phyloP scores from a whole-genome alignment of 1,140 invertebrate genomes.

The Hyphantria cunea region DNA sequence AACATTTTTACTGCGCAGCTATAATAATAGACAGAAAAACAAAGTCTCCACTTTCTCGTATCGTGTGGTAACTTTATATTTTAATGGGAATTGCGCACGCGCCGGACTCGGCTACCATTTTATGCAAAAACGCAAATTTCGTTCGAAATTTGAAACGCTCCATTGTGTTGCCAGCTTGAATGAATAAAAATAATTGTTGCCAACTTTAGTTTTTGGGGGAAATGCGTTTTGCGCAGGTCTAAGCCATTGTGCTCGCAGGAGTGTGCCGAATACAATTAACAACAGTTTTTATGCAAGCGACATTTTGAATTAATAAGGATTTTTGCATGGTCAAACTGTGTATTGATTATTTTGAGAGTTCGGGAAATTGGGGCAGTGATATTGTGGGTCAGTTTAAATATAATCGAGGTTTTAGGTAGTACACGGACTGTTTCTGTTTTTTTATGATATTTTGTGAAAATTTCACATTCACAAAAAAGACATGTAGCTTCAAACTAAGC shows the following conservation, averaged over 20 bases:
- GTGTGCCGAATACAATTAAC: constrained; percentile 66
- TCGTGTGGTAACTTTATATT: constrained; percentile 42
- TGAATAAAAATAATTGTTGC: constrained; percentile 76
- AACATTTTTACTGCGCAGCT: too few species aligned
- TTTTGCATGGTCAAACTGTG: constrained; percentile 56
- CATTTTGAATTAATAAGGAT: constrained; percentile 62
- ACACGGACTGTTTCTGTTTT: too few species aligned
- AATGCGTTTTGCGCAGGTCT: constrained; percentile 59
- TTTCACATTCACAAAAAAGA: too few species aligned
- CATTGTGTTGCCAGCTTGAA: constrained; percentile 60
- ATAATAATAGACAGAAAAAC: not conserved
- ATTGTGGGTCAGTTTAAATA: not conserved
- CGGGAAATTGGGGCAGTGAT: not conserved
- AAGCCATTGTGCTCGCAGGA: constrained; percentile 48
- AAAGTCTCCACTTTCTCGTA: not conserved
- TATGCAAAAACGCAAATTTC: constrained; percentile 82
- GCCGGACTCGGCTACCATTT: constrained; percentile 61
- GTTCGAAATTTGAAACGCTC: constrained; percentile 78
- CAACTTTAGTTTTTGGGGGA: constrained; percentile 68
- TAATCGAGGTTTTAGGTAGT: too few species aligned
- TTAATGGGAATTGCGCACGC: constrained; percentile 65
- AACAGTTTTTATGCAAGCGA: constrained; percentile 67
- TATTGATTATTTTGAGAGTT: constrained; percentile 40
- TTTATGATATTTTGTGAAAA: too few species aligned
- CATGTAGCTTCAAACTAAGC: too few species aligned